Percentiles rank a stretch among this genome's conserved stretches.
phyloP scores from a whole-genome alignment of 2,888 invertebrate species.

The Plebejus argus region DNA sequence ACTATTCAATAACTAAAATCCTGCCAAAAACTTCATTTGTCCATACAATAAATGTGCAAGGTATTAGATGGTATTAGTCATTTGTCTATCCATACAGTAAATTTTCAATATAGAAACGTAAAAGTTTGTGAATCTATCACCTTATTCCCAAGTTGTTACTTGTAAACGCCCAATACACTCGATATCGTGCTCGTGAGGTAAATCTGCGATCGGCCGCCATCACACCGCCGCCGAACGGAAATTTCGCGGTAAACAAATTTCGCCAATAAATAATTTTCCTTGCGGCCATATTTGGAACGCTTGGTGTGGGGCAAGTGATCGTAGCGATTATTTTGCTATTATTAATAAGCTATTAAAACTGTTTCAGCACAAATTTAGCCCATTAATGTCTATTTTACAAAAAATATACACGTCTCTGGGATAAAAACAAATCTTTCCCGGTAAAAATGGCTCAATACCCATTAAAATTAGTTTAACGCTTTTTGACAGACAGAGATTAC shows the following conservation, averaged over 20 bases:
- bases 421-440: too few relatives aligned
- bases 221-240: constrained; percentile 41
- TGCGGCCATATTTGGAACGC: constrained; percentile 37
- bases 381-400: too few relatives aligned
- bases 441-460: too few relatives aligned
- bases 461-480: too few relatives aligned
- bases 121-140: not conserved
- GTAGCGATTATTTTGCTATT: not conserved
- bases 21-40: too few relatives aligned
- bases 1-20: too few relatives aligned
- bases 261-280: constrained; percentile 43
- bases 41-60: too few relatives aligned
- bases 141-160: not conserved
- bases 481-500: too few relatives aligned
- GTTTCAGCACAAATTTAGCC: not conserved
- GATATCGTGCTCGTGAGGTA: not conserved
- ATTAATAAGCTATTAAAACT: not conserved
- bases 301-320: constrained; percentile 33
- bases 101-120: not conserved
- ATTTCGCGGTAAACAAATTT: constrained; percentile 45
- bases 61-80: too few relatives aligned
- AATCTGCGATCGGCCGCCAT: constrained; percentile 48
- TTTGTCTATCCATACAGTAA: too few relatives aligned
- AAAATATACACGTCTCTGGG: too few relatives aligned
- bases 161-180: not conserved